Percentiles rank a stretch among this genome's conserved stretches.
Conservation (phyloP, 2,888 invertebrate genomes). For the Frankliniella intonsa region DNA sequence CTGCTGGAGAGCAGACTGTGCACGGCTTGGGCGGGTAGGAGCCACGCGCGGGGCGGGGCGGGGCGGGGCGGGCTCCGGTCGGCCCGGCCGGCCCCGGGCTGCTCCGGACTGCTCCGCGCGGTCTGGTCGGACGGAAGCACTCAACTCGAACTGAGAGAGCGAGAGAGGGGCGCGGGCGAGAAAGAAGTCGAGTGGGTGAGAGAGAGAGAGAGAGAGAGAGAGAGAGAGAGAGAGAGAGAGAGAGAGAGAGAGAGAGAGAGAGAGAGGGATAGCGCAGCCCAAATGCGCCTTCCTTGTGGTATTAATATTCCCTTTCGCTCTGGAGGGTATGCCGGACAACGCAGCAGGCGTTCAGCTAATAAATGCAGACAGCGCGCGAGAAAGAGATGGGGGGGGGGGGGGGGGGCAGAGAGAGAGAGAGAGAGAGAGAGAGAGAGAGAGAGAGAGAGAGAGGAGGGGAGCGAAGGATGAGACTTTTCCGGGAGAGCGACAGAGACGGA, state of each 20-base stretch:
- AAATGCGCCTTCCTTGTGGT: not conserved
- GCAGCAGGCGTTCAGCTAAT: slow-evolving; percentile 24
- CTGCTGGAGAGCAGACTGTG: too few species aligned
- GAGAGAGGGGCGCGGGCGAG: not conserved
- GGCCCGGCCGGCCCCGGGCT: not conserved
- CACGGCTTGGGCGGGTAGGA: too few species aligned
- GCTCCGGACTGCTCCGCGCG: not conserved
- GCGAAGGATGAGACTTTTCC: not conserved
- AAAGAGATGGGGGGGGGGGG: not conserved
- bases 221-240: not conserved
- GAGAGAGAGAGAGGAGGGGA: not conserved
- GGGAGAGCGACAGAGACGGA: slow-evolving; percentile 12
- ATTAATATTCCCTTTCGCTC: slow-evolving; percentile 25
- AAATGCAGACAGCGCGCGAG: slow-evolving; percentile 14
- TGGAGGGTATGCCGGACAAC: slow-evolving; percentile 14
- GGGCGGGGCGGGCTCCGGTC: not conserved
- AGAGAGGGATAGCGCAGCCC: not conserved
- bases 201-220: not conserved
- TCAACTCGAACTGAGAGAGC: not conserved
- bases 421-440: not conserved
- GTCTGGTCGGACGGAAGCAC: not conserved
- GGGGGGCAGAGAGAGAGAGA: not conserved
- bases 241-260: not conserved
- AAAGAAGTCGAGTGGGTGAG: too few species aligned
- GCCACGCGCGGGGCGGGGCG: too few species aligned